These are phyloP conservation scores for Silurus meridionalis DNA, from an alignment of 2,113 vertebrate genomes.

Conservation along the genomic window DNA sequence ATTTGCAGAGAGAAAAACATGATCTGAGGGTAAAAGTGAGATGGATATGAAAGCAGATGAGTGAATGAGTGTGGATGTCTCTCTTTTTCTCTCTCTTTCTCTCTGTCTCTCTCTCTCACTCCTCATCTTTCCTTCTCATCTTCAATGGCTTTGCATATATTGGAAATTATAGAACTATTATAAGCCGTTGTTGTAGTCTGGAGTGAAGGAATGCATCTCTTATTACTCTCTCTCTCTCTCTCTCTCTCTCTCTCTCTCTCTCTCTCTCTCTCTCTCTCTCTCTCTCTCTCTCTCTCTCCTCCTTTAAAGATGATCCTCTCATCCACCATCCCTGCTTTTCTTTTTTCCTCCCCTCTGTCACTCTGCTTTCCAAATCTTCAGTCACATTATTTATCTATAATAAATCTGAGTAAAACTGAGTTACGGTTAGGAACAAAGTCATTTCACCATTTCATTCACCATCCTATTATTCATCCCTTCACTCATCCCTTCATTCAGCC, in stretches of 20 bases:
- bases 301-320: constrained; percentile 27
- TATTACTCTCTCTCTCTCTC: not conserved
- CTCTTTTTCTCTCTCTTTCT: not conserved
- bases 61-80: not conserved
- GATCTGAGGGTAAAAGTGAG: not conserved
- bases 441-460: too few relatives aligned
- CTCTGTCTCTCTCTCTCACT: not conserved
- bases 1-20: not conserved
- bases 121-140: not conserved
- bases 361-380: not conserved
- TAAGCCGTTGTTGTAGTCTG: not conserved
- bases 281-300: not conserved
- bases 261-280: not conserved
- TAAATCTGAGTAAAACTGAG: too few relatives aligned
- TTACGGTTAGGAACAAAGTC: too few relatives aligned
- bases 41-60: not conserved
- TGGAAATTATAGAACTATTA: constrained; percentile 3
- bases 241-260: not conserved
- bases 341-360: not conserved
- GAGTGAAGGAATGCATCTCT: constrained; percentile 26
- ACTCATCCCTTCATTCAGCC: too few relatives aligned
- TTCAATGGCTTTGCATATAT: not conserved
- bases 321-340: constrained; percentile 2
- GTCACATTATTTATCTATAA: not conserved
- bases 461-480: too few relatives aligned